Evolutionary conservation across 2,888 invertebrate species (phyloP).

Genomic region (Idaea straminata): DNA sequence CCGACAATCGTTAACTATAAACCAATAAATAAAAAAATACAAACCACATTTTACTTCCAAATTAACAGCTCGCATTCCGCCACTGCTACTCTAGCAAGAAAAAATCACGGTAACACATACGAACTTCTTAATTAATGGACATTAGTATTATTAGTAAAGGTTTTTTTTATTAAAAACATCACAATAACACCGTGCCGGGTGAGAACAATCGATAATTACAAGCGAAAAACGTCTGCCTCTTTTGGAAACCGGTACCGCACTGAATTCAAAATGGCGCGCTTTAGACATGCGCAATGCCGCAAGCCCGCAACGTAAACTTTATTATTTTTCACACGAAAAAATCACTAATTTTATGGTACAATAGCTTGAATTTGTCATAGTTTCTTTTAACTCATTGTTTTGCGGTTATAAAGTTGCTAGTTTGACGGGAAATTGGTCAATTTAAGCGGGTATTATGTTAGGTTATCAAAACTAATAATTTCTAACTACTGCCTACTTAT

Average conservation of each 20-base stretch:
- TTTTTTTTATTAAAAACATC: slow-evolving; percentile 57
- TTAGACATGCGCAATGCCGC: slow-evolving; percentile 29
- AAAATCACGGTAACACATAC: slow-evolving; percentile 48
- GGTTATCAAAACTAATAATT: neutral
- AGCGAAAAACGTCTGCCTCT: slow-evolving; percentile 39
- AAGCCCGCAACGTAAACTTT: slow-evolving; percentile 24
- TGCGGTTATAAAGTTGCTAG: neutral
- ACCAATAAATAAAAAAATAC: slow-evolving; percentile 25
- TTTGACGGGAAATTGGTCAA: neutral
- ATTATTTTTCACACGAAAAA: neutral
- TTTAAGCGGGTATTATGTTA: neutral
- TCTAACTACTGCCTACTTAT: neutral
- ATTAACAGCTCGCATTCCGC: slow-evolving; percentile 19
- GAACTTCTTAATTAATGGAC: slow-evolving; percentile 34
- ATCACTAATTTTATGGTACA: neutral
- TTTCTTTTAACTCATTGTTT: neutral
- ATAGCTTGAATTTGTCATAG: neutral
- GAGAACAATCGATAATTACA: slow-evolving; percentile 52
- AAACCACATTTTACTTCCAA: slow-evolving; percentile 51
- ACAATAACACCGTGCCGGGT: slow-evolving; percentile 55
- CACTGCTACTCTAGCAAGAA: slow-evolving; percentile 24
- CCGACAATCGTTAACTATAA: neutral
- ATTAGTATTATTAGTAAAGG: slow-evolving; percentile 52
- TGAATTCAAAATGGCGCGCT: slow-evolving; percentile 39
- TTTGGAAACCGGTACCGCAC: slow-evolving; percentile 53